These are phyloP conservation scores for Aptenodytes patagonicus DNA, from an alignment of 2,113 vertebrate genomes.

Conservation along the genomic window DNA sequence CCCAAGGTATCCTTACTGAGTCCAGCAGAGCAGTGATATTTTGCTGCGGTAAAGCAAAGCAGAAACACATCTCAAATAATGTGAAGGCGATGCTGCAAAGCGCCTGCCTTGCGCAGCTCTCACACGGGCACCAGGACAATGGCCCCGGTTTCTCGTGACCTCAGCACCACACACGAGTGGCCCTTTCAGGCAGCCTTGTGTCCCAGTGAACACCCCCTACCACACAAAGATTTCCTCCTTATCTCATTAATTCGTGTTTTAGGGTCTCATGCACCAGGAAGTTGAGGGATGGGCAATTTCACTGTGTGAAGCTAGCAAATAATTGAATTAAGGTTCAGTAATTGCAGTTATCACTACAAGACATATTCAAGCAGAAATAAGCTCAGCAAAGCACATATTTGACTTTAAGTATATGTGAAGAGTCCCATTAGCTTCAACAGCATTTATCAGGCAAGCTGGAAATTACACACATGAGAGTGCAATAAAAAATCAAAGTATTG, in stretches of 20 bases:
- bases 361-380: constrained; percentile 37
- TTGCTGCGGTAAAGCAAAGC: neutral
- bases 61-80: neutral
- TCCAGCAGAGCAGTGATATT: neutral
- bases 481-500: neutral
- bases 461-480: neutral
- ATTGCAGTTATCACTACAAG: constrained; percentile 40
- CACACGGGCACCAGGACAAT: neutral
- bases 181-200: neutral
- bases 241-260: neutral
- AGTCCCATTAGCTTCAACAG: constrained; percentile 36
- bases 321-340: constrained; percentile 61
- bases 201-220: neutral
- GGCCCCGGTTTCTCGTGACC: neutral
- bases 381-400: constrained; percentile 23
- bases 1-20: neutral
- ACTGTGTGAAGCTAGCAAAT: constrained; percentile 18
- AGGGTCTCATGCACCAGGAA: neutral
- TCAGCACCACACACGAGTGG: neutral
- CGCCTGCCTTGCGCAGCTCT: neutral
- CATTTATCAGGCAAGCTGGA: constrained; percentile 1
- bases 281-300: neutral
- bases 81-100: neutral
- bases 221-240: neutral
- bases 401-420: constrained; percentile 29